Evolutionary conservation across 2,888 invertebrate genomes (phyloP).

Genomic region (Andricus quercusramuli): DNA sequence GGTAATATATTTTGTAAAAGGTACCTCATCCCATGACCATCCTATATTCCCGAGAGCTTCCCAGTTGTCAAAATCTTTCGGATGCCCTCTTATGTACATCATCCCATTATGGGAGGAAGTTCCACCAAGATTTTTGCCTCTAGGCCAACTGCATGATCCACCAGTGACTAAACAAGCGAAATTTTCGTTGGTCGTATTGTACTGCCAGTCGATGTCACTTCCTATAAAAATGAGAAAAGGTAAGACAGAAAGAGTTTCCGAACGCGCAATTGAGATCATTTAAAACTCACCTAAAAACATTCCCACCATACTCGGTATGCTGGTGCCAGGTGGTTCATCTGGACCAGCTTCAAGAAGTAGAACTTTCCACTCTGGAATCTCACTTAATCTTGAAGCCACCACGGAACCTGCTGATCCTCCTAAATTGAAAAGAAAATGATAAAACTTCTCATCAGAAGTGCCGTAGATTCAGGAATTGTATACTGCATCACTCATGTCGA

Average conservation of each 20-base stretch:
- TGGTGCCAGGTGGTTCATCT: constrained; percentile 84
- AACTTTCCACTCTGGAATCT: constrained; percentile 85
- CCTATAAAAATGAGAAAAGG: constrained; percentile 56
- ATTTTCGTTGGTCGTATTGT: constrained; percentile 83
- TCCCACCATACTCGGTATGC: constrained; percentile 85
- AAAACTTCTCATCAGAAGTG: background rate
- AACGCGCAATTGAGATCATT: constrained; percentile 9
- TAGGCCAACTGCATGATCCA: constrained; percentile 83
- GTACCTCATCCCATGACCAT: constrained; percentile 87
- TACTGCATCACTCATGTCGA: no score
- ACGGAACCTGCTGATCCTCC: constrained; percentile 84
- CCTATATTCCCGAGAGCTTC: constrained; percentile 85
- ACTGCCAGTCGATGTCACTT: constrained; percentile 85
- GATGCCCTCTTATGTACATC: constrained; percentile 90
- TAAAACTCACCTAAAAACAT: constrained; percentile 81
- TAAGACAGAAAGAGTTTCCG: background rate
- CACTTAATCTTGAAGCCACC: constrained; percentile 84
- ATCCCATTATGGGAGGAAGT: constrained; percentile 88
- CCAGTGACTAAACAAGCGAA: constrained; percentile 80
- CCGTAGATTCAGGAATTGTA: background rate
- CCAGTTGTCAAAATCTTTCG: constrained; percentile 89
- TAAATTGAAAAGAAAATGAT: constrained; percentile 45
- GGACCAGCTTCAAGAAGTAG: constrained; percentile 86
- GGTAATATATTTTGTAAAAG: background rate
- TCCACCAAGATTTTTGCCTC: constrained; percentile 87